Evolutionary conservation across 2,888 invertebrate species (phyloP), one percentile per base, ranked within the genome.

Genomic region (Himalopsyche anomala): DNA sequence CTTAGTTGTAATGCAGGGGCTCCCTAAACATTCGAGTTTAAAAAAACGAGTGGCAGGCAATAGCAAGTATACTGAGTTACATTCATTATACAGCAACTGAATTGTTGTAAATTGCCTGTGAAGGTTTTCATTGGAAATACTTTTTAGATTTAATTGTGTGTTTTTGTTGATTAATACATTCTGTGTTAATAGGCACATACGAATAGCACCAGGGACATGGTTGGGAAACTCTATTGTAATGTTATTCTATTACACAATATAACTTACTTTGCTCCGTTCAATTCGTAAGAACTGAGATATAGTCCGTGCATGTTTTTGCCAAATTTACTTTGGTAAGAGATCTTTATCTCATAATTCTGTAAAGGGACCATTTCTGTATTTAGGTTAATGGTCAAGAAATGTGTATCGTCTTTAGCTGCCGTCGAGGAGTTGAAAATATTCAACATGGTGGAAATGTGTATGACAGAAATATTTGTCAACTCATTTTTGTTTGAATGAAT

Each of bases 231-330:
- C 40, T 40, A 6, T 40, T 40, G 40, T 40, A 40, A 40, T 40
- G 40, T 40, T 40, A 6, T 40, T 40, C 0, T 40, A 40, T 40
- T 6, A 6, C 6, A 40, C 6, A 40, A 0, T 15, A 81, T 40
- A 5, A n/a, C 81, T 36, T 19, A 81, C 40, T 40, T 45, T n/a
- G 12, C 5, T 19, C 36, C 15, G 9, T 19, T 8, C 15, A 5
- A n/a, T 82, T 36, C 40, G 85, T 95, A 95, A 4, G 92, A 93
- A 55, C 95, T 94, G 42, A 94, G 91, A 89, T 95, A 95, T 42
- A 96, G 93, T 36, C 96, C 96, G 85, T 94, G 94, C 90, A 95
- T 92, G 69, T 95, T 93, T 28, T 92, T 92, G 55, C 94, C 94
- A 85, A 95, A 94, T 5, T 90, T 90, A 0, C 94, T 95, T 0